Evolutionary conservation across 2,113 vertebrate genomes (phyloP).

Genomic region (Apteryx owenii): DNA sequence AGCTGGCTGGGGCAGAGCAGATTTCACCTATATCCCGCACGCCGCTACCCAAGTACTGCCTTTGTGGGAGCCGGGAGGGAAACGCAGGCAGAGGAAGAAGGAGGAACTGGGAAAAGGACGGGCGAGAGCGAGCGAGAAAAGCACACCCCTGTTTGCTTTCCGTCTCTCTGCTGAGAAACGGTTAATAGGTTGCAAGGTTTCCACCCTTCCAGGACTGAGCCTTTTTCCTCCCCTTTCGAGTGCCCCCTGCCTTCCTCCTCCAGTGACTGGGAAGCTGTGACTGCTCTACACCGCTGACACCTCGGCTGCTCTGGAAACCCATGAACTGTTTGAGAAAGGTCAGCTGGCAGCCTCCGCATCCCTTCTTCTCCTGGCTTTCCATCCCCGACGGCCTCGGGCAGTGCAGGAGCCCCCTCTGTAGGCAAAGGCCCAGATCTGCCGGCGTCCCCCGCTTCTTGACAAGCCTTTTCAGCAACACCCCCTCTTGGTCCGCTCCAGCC

Average conservation of each 20-base stretch:
- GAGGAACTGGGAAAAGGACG: neutral
- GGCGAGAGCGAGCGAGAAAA: neutral
- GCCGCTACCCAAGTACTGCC: neutral
- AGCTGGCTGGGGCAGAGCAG: neutral
- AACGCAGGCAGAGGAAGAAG: neutral
- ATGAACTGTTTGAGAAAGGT: conserved; percentile 84
- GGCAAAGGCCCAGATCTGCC: conserved; percentile 35
- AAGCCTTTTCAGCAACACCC: accelerated
- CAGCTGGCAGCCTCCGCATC: conserved; percentile 76
- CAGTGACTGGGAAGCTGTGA: conserved; percentile 76
- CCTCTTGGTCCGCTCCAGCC: neutral
- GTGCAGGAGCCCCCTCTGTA: conserved; percentile 81
- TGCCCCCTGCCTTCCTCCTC: conserved; percentile 79
- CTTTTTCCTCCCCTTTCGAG: conserved; percentile 76
- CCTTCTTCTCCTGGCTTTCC: conserved; percentile 28
- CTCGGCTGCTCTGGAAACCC: conserved; percentile 83
- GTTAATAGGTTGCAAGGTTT: conserved; percentile 36
- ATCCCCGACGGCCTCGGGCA: neutral
- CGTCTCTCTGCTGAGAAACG: neutral
- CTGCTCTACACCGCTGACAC: conserved; percentile 81
- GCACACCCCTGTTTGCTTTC: neutral
- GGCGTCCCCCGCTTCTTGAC: neutral
- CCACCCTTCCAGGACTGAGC: conserved; percentile 47
- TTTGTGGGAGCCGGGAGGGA: neutral
- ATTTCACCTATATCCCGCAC: neutral